Conservation (phyloP, 2,113 vertebrate genomes). For the Uropsilus gracilis region DNA sequence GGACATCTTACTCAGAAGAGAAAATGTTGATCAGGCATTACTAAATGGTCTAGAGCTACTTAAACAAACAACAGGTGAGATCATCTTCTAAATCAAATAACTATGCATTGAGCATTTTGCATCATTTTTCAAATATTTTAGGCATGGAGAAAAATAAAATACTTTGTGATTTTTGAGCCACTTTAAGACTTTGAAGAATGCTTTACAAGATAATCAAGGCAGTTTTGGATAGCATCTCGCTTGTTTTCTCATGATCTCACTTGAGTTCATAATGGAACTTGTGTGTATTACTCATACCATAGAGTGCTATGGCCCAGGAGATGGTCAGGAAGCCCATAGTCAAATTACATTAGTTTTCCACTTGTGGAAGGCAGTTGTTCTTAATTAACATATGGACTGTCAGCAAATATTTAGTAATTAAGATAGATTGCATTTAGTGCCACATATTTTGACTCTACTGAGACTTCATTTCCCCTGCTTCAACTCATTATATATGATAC, state of each 20-base stretch:
- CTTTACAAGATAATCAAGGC: constrained; percentile 46
- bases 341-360: constrained; percentile 63
- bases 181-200: constrained; percentile 56
- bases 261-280: constrained; percentile 76
- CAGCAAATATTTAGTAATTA: neutral
- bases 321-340: constrained; percentile 16
- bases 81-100: neutral
- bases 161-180: neutral
- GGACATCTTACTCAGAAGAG: constrained; percentile 93
- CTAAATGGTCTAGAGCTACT: constrained; percentile 96
- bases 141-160: neutral
- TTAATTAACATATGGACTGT: neutral
- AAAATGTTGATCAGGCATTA: constrained; percentile 94
- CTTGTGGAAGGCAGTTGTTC: neutral
- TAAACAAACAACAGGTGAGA: constrained; percentile 97
- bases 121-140: neutral
- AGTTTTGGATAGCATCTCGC: constrained; percentile 51
- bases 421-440: neutral
- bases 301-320: constrained; percentile 53
- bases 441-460: neutral
- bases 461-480: constrained; percentile 56
- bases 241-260: constrained; percentile 78
- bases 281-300: constrained; percentile 75
- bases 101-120: neutral
- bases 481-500: constrained; percentile 34